phyloP scores from a whole-genome alignment of 2,797 vertebrate species.

The Adelosebastes latens region DNA sequence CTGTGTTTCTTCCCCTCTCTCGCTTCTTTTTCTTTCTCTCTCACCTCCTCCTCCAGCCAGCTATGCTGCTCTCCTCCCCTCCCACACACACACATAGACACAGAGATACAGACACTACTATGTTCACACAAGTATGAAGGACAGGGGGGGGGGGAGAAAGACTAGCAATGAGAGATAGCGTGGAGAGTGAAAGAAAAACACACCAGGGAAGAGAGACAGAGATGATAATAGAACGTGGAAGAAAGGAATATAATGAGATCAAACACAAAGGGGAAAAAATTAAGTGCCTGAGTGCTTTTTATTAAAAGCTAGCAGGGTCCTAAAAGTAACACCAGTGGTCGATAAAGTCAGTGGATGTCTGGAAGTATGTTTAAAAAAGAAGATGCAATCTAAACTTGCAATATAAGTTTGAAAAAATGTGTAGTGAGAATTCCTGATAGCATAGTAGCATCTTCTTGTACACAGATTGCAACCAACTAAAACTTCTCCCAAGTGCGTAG shows the following conservation, averaged over 20 bases:
- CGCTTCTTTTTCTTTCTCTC: conserved; percentile 42
- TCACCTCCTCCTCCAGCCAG: conserved; percentile 67
- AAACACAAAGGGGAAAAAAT: background rate
- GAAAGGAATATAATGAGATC: conserved; percentile 26
- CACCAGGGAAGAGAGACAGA: conserved; percentile 28
- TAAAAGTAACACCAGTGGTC: background rate
- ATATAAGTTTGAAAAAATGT: background rate
- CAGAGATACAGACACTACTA: conserved; percentile 59
- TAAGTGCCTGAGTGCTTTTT: background rate
- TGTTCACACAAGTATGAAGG: conserved; percentile 48
- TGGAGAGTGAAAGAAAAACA: conserved; percentile 23
- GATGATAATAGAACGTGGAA: conserved; percentile 29
- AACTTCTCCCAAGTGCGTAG: background rate
- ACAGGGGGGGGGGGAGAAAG: background rate
- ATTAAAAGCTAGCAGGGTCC: background rate
- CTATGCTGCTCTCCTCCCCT: conserved; percentile 66
- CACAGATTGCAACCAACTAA: background rate
- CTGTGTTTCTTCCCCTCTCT: conserved; percentile 41
- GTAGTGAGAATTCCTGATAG: background rate
- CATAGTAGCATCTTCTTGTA: no score
- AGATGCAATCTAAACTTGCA: background rate
- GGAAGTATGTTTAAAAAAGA: background rate
- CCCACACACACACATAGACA: conserved; percentile 58
- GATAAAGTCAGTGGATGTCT: background rate
- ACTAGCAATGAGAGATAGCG: conserved; percentile 20